Percentiles rank a stretch among this genome's conserved stretches.
These are phyloP conservation scores for Lucilia sericata DNA, from an alignment of 1,140 invertebrate species.

Conservation along the genomic window DNA sequence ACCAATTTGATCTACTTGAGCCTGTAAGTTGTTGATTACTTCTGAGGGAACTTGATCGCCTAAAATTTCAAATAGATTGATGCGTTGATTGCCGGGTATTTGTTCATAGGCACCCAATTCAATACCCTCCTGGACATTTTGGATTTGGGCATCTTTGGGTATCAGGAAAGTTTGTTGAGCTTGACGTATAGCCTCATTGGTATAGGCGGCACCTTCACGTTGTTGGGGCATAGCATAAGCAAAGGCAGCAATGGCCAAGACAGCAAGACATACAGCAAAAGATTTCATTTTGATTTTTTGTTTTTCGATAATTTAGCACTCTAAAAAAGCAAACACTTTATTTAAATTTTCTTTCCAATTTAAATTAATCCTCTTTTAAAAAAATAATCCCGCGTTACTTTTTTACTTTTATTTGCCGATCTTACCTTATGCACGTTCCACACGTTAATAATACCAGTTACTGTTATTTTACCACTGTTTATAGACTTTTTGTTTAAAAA, in stretches of 20 bases:
- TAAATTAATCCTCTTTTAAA: slow-evolving; percentile 18
- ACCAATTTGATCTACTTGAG: slow-evolving; percentile 84
- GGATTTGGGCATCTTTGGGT: slow-evolving; percentile 86
- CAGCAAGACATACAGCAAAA: slow-evolving; percentile 66
- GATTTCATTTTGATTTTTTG: slow-evolving; percentile 59
- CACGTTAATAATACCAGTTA: slow-evolving; percentile 60
- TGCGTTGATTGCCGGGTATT: slow-evolving; percentile 84
- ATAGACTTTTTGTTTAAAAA: slow-evolving; percentile 56
- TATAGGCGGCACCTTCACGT: slow-evolving; percentile 83
- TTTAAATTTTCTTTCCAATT: no score
- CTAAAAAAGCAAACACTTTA: no score
- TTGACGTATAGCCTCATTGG: slow-evolving; percentile 86
- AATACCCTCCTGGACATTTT: slow-evolving; percentile 85
- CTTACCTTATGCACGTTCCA: slow-evolving; percentile 61
- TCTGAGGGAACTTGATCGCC: slow-evolving; percentile 85
- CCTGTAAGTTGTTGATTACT: slow-evolving; percentile 87
- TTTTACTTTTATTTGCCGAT: slow-evolving; percentile 42
- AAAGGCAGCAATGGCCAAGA: slow-evolving; percentile 67
- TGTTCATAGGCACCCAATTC: slow-evolving; percentile 85
- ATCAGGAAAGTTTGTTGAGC: slow-evolving; percentile 85
- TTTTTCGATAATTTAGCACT: no score
- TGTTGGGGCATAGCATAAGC: slow-evolving; percentile 76
- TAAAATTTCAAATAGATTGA: slow-evolving; percentile 83
- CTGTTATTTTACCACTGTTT: slow-evolving; percentile 57
- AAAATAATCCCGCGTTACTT: neutral